A percentile compares a stretch with the other conserved stretches of the same genome.
phyloP scores from a whole-genome alignment of 2,888 invertebrate species.

The Eledone cirrhosa region DNA sequence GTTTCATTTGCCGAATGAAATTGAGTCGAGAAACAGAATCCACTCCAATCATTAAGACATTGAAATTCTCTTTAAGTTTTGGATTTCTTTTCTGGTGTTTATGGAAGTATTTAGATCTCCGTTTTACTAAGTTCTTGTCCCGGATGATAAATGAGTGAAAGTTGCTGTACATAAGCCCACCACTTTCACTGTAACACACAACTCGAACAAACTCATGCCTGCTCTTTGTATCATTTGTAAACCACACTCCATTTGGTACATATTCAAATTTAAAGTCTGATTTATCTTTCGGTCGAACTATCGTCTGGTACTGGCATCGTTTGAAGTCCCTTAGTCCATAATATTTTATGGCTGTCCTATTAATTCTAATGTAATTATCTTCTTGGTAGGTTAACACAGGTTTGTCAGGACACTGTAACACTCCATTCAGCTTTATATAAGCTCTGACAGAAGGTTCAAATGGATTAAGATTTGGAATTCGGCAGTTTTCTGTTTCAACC shows the following conservation, averaged over 20 bases:
- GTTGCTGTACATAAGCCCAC: constrained; percentile 52
- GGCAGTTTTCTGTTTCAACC: constrained; percentile 57
- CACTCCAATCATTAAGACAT: constrained; percentile 82
- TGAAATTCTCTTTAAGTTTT: constrained; percentile 67
- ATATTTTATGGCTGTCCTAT: constrained; percentile 43
- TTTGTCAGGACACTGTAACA: constrained; percentile 44
- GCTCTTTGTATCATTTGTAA: constrained; percentile 42
- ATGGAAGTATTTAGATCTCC: constrained; percentile 28
- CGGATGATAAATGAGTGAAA: constrained; percentile 57
- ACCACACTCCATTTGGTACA: constrained; percentile 35
- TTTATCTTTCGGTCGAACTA: constrained; percentile 43
- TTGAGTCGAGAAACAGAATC: constrained; percentile 87
- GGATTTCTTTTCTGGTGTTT: constrained; percentile 35
- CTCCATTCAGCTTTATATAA: constrained; percentile 41
- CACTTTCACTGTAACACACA: constrained; percentile 51
- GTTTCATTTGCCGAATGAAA: constrained; percentile 84
- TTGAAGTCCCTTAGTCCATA: constrained; percentile 46
- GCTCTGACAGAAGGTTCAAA: constrained; percentile 49
- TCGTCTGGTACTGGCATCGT: constrained; percentile 54
- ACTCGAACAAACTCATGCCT: constrained; percentile 57
- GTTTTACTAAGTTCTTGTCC: constrained; percentile 38
- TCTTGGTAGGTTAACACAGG: constrained; percentile 53
- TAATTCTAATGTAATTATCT: constrained; percentile 42
- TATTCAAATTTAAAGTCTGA: constrained; percentile 42
- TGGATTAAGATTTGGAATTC: constrained; percentile 59